Evolutionary conservation across 2,797 vertebrate genomes (phyloP).

Genomic region (Tadarida brasiliensis): DNA sequence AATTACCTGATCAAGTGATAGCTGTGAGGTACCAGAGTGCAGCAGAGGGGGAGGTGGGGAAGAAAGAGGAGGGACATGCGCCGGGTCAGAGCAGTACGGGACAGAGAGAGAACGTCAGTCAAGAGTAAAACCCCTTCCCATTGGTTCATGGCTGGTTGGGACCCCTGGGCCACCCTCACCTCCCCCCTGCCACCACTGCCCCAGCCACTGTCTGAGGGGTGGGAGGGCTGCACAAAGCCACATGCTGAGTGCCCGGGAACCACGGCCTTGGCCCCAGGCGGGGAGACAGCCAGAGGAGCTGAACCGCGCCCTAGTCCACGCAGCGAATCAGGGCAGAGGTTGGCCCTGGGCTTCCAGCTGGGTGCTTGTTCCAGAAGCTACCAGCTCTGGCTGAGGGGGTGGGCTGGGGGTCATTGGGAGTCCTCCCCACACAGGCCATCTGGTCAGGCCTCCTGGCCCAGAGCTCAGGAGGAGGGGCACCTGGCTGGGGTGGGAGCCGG

Average conservation of each 20-base stretch:
- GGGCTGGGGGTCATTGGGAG: neutral
- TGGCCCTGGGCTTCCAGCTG: neutral
- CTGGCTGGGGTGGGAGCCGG: neutral
- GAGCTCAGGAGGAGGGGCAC: neutral
- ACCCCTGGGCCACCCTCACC: neutral
- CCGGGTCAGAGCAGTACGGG: slow-evolving; percentile 92
- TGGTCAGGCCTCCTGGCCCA: neutral
- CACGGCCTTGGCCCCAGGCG: neutral
- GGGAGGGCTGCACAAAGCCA: neutral
- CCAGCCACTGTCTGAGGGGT: neutral
- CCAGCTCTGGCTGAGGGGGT: neutral
- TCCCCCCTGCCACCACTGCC: neutral
- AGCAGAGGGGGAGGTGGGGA: slow-evolving; percentile 89
- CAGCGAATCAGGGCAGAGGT: neutral
- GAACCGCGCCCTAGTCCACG: neutral
- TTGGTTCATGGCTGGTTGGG: slow-evolving; percentile 1
- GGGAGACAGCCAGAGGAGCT: neutral
- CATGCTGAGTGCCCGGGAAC: neutral
- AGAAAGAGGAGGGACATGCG: slow-evolving; percentile 94
- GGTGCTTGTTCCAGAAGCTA: neutral
- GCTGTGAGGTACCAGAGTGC: slow-evolving; percentile 99
- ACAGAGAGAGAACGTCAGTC: slow-evolving; percentile 80
- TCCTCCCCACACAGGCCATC: neutral
- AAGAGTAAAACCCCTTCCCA: slow-evolving; percentile 62
- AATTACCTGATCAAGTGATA: slow-evolving; percentile 99